Conservation (phyloP, 2,888 invertebrate genomes). For the Plebejus melissa region DNA sequence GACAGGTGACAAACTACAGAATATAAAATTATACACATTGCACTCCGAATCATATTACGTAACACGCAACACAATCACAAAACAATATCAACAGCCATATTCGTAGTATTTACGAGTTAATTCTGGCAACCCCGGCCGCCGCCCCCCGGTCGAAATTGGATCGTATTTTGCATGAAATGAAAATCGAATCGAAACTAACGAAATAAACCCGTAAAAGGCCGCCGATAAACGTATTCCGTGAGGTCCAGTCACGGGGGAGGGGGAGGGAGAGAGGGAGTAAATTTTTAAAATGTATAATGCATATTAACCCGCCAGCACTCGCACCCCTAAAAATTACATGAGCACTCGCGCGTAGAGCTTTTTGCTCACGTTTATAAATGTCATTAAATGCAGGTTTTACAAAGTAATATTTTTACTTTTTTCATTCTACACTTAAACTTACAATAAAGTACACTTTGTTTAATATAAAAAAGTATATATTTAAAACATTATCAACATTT, state of each 20-base stretch:
- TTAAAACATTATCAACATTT: too few relatives aligned
- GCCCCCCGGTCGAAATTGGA: conserved; percentile 59
- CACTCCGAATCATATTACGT: not conserved
- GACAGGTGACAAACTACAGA: not conserved
- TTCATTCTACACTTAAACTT: too few relatives aligned
- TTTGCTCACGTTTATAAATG: too few relatives aligned
- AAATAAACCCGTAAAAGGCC: conserved; percentile 55
- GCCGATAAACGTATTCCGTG: conserved; percentile 42
- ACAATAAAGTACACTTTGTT: too few relatives aligned
- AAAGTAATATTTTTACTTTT: too few relatives aligned
- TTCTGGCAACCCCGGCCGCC: conserved; percentile 22
- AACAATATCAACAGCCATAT: conserved; percentile 3
- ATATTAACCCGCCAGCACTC: too few relatives aligned
- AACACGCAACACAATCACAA: too few relatives aligned
- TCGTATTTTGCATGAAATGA: conserved; percentile 76
- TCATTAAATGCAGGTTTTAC: too few relatives aligned
- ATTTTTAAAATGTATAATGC: too few relatives aligned
- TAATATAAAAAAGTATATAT: too few relatives aligned
- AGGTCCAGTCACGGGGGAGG: conserved; percentile 23
- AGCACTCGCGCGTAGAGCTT: too few relatives aligned
- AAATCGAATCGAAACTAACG: conserved; percentile 71
- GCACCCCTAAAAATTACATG: too few relatives aligned
- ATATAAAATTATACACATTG: not conserved
- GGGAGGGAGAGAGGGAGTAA: not conserved
- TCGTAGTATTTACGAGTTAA: conserved; percentile 3